Evolutionary conservation across 1,140 invertebrate genomes (phyloP).

Genomic region (Dendrolimus kikuchii): DNA sequence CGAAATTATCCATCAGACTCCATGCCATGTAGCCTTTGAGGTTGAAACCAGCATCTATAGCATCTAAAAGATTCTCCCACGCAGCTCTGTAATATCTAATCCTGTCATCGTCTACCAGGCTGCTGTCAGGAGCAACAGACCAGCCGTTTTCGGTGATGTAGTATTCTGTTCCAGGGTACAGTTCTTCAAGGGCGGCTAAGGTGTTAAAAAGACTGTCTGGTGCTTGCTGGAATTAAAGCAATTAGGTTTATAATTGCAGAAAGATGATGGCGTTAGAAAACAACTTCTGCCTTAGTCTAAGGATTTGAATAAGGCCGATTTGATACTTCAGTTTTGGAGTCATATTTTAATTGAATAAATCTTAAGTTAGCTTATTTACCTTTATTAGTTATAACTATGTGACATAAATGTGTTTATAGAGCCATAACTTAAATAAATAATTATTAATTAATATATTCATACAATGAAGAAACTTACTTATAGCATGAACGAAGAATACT

Average conservation of each 20-base stretch:
- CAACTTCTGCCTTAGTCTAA: no score
- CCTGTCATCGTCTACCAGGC: constrained; percentile 66
- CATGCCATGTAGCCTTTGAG: constrained; percentile 63
- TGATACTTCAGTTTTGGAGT: no score
- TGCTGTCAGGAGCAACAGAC: constrained; percentile 32
- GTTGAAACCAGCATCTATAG: constrained; percentile 78
- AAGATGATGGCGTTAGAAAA: neutral
- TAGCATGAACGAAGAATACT: no score
- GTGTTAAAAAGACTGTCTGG: constrained; percentile 39
- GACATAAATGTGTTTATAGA: no score
- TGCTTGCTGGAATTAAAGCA: constrained; percentile 20
- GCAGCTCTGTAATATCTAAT: constrained; percentile 32
- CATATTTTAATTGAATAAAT: no score
- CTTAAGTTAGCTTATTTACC: no score
- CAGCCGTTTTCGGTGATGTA: constrained; percentile 77
- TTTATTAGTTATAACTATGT: no score
- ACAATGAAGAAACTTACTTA: no score
- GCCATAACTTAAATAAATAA: no score
- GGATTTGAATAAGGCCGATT: no score
- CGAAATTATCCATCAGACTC: constrained; percentile 49
- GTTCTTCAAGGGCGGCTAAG: constrained; percentile 62
- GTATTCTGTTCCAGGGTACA: constrained; percentile 69
- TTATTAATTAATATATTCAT: no score
- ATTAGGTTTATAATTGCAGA: neutral
- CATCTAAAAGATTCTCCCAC: constrained; percentile 76